Evolutionary conservation across 2,113 vertebrate genomes (phyloP).

Genomic region (Dicaeum eximium): DNA sequence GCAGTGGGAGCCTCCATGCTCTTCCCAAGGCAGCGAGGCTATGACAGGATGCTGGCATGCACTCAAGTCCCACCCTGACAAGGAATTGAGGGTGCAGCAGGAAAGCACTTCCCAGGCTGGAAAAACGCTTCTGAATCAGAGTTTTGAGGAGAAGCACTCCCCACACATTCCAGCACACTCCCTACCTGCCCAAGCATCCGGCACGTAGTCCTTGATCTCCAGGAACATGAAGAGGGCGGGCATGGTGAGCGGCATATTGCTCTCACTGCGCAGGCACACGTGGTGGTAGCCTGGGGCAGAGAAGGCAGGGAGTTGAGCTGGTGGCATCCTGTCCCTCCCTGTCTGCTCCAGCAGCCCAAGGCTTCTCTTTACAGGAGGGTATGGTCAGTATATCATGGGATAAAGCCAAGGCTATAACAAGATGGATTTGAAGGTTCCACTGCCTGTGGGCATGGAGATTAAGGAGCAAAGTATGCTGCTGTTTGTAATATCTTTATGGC

Average conservation of each 20-base stretch:
- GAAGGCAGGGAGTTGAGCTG: neutral
- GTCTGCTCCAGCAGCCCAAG: neutral
- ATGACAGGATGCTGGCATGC: neutral
- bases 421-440: neutral
- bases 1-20: neutral
- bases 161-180: accelerated
- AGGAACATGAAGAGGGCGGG: slow-evolving; percentile 90
- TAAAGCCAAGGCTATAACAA: neutral
- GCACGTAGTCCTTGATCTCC: slow-evolving; percentile 95
- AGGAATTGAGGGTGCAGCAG: neutral
- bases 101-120: neutral
- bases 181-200: slow-evolving; percentile 91
- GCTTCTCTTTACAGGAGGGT: neutral
- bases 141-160: neutral
- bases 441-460: neutral
- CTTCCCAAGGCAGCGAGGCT: neutral
- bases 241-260: slow-evolving; percentile 91
- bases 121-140: neutral
- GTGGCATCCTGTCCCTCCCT: neutral
- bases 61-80: neutral
- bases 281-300: slow-evolving; percentile 88
- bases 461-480: neutral
- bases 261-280: slow-evolving; percentile 88
- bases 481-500: neutral
- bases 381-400: accelerated